Conservation (phyloP, 2,797 vertebrate species). For the Artibeus jamaicensis region DNA sequence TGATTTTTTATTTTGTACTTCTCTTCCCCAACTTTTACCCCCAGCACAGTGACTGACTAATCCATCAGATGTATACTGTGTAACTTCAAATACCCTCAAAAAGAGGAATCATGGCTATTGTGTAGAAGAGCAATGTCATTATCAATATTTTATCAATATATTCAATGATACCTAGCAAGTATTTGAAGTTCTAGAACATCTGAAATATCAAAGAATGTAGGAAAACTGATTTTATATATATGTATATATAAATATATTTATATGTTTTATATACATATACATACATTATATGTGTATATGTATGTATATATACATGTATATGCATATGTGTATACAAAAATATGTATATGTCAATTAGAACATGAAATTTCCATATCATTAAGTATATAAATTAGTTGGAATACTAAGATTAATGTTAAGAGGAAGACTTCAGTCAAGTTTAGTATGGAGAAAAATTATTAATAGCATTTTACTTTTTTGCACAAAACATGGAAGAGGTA, state of each 20-base stretch:
- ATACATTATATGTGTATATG: too few relatives aligned
- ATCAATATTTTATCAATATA: neutral
- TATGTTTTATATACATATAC: too few relatives aligned
- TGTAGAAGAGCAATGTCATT: neutral
- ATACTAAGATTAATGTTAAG: neutral
- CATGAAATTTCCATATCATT: neutral
- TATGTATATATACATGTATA: neutral
- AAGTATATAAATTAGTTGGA: neutral
- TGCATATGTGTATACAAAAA: too few relatives aligned
- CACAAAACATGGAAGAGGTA: neutral
- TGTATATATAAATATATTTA: neutral
- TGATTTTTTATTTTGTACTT: neutral
- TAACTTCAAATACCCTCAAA: neutral
- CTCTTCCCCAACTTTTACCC: neutral
- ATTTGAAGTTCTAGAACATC: neutral
- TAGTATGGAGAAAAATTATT: neutral
- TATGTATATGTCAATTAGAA: neutral
- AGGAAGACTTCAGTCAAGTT: neutral
- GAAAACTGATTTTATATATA: neutral
- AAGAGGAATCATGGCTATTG: neutral
- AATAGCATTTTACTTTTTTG: neutral
- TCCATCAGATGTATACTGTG: neutral
- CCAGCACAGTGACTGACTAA: neutral
- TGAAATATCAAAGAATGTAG: neutral
- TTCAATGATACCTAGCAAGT: neutral